Evolutionary conservation across 2,113 vertebrate species (phyloP).

Genomic region (cattle (Bos taurus)): ARS-UCD2.0 NC_037337.1:34654501-34655000

Average conservation of each 20-base stretch:
- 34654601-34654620: neutral
- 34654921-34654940: neutral
- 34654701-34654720: constrained; percentile 35
- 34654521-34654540: neutral
- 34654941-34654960: neutral
- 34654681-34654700: neutral
- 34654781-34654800: neutral
- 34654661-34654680: neutral
- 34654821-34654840: neutral
- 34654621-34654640: neutral
- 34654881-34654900: neutral
- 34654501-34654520: neutral
- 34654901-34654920: neutral
- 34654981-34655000: neutral
- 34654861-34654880: neutral
- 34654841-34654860: neutral
- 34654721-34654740: neutral
- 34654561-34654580: neutral
- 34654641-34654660: neutral
- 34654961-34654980: neutral
- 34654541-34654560: neutral
- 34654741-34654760: neutral
- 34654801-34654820: neutral
- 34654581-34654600: neutral
- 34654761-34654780: neutral